Percentiles rank a stretch among this genome's conserved stretches.
phyloP scores from a whole-genome alignment of 2,113 vertebrate genomes.

The Sisor rabdophorus region DNA sequence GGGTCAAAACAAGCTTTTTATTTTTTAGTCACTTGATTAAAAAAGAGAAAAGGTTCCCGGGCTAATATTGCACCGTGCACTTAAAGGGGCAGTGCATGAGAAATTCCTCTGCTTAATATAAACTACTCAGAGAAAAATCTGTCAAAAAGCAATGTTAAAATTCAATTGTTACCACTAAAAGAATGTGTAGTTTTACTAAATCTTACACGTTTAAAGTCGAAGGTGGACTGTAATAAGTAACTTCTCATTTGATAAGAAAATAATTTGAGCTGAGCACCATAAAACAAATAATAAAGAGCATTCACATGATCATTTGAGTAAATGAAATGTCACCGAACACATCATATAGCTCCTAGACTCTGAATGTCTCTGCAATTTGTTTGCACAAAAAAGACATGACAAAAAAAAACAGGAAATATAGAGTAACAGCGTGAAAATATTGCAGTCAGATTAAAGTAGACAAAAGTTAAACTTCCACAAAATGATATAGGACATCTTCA shows the following conservation, averaged over 20 bases:
- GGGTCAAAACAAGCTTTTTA: background rate
- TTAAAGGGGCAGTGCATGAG: slow-evolving; percentile 29
- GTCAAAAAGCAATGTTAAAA: slow-evolving; percentile 22
- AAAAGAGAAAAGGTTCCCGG: background rate
- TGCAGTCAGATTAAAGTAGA: slow-evolving; percentile 30
- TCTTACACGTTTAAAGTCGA: slow-evolving; percentile 14
- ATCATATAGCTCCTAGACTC: background rate
- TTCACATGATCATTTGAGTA: background rate
- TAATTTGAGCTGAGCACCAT: slow-evolving; percentile 16
- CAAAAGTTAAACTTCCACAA: slow-evolving; percentile 25
- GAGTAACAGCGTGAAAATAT: slow-evolving; percentile 11
- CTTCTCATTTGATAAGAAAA: slow-evolving; percentile 26
- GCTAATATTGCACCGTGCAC: slow-evolving; percentile 35
- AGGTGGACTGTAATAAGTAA: slow-evolving; percentile 9
- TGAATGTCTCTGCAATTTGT: slow-evolving; percentile 1
- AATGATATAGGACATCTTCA: slow-evolving; percentile 28
- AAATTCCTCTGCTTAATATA: slow-evolving; percentile 7
- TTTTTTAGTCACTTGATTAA: background rate
- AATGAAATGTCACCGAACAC: background rate
- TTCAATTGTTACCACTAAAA: slow-evolving; percentile 16
- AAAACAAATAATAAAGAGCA: background rate
- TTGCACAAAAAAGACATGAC: background rate
- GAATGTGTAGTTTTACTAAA: slow-evolving; percentile 6
- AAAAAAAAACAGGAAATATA: slow-evolving; percentile 1
- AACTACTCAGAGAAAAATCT: slow-evolving; percentile 24